These are phyloP conservation scores for Ruditapes philippinarum DNA, from an alignment of 1,140 invertebrate genomes.

Conservation along the genomic window DNA sequence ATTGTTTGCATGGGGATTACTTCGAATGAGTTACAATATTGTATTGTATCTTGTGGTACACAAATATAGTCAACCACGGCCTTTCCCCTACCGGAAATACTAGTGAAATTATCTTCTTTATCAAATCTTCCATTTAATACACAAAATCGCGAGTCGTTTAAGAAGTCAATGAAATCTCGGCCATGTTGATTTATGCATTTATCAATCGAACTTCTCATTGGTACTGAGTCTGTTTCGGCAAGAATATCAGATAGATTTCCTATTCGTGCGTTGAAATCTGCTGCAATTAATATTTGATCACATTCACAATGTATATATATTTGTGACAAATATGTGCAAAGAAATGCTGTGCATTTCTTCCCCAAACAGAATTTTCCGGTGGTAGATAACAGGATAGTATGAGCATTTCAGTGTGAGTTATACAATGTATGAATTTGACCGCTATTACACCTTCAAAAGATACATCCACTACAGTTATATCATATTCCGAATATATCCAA, in stretches of 20 bases:
- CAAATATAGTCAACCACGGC: slow-evolving; percentile 60
- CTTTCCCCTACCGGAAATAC: slow-evolving; percentile 1
- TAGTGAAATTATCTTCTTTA: slow-evolving; percentile 20
- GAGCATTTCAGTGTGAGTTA: no score
- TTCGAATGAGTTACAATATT: slow-evolving; percentile 2
- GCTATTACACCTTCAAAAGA: no score
- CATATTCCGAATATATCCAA: no score
- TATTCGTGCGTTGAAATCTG: slow-evolving; percentile 46
- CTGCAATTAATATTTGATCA: slow-evolving; percentile 19
- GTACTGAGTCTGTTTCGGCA: neutral
- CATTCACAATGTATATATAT: slow-evolving; percentile 12
- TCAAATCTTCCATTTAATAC: slow-evolving; percentile 33
- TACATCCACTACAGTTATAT: no score
- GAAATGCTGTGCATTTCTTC: slow-evolving; percentile 44
- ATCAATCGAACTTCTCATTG: neutral
- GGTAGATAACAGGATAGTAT: no score
- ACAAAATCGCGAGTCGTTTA: slow-evolving; percentile 59
- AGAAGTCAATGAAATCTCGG: slow-evolving; percentile 49
- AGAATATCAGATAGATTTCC: slow-evolving; percentile 1
- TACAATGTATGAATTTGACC: no score
- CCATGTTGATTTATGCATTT: slow-evolving; percentile 62
- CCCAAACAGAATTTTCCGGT: no score
- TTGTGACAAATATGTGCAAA: slow-evolving; percentile 39
- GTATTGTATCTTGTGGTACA: slow-evolving; percentile 40
- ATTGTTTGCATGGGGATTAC: neutral